These are phyloP conservation scores for Stegodyphus dumicola DNA, from an alignment of 1,140 invertebrate genomes.

Conservation along the genomic window DNA sequence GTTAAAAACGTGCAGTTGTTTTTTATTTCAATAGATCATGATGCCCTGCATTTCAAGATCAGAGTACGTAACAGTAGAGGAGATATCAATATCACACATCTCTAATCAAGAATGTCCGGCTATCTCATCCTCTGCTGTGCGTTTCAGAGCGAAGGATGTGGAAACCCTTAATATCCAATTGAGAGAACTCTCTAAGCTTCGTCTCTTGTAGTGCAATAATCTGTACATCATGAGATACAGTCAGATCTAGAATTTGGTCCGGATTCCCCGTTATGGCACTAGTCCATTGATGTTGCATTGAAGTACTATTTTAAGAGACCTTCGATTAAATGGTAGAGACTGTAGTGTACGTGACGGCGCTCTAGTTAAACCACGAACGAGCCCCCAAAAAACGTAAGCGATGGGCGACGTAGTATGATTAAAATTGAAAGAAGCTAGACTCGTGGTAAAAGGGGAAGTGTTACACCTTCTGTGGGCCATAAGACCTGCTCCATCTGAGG, in stretches of 20 bases:
- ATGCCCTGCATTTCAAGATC: conserved; percentile 9
- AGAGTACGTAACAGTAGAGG: background rate
- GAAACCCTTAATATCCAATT: background rate
- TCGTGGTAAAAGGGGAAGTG: no score
- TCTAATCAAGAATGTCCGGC: background rate
- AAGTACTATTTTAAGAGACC: no score
- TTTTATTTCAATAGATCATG: background rate
- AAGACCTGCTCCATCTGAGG: no score
- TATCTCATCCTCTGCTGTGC: background rate
- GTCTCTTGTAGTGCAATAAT: background rate
- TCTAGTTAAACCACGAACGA: no score
- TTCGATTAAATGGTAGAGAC: no score
- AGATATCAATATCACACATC: background rate
- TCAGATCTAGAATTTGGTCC: background rate
- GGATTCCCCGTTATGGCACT: background rate
- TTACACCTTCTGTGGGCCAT: no score
- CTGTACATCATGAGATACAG: background rate
- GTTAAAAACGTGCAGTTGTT: background rate
- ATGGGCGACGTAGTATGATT: no score
- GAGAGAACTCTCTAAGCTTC: background rate
- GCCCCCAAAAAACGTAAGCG: no score
- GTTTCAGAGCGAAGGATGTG: background rate
- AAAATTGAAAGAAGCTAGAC: no score
- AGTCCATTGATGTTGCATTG: conserved; percentile 8
- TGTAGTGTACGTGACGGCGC: no score